Evolutionary conservation across 2,113 vertebrate species (phyloP).

Genomic region (Ophthalmolycus amberensis): DNA sequence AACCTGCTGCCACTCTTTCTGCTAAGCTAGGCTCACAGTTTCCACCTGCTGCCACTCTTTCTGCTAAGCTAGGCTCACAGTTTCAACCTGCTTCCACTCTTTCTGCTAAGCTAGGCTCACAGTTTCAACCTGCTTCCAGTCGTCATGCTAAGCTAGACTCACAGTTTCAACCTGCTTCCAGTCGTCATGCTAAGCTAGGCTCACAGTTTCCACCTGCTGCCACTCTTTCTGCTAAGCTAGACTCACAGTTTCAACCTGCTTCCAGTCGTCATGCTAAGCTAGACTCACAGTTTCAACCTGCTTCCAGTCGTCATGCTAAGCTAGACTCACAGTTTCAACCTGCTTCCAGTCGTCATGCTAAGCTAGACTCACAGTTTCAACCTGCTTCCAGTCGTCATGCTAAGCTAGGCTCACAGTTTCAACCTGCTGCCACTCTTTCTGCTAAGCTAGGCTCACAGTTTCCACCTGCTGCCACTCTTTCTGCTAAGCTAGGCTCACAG

Average conservation of each 20-base stretch:
- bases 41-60: background rate
- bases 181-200: too few species aligned
- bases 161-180: background rate
- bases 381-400: background rate
- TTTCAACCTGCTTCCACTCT: background rate
- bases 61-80: background rate
- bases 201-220: background rate
- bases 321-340: background rate
- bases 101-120: background rate
- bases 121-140: background rate
- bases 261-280: background rate
- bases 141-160: background rate
- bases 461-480: background rate
- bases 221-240: background rate
- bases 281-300: background rate
- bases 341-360: background rate
- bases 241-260: background rate
- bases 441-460: background rate
- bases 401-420: background rate
- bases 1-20: background rate
- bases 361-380: background rate
- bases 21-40: background rate
- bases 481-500: background rate
- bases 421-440: background rate
- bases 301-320: background rate